Percentiles rank a stretch among this genome's conserved stretches.
Conservation (phyloP, 1,140 invertebrate species). For the Octopus sinensis region DNA sequence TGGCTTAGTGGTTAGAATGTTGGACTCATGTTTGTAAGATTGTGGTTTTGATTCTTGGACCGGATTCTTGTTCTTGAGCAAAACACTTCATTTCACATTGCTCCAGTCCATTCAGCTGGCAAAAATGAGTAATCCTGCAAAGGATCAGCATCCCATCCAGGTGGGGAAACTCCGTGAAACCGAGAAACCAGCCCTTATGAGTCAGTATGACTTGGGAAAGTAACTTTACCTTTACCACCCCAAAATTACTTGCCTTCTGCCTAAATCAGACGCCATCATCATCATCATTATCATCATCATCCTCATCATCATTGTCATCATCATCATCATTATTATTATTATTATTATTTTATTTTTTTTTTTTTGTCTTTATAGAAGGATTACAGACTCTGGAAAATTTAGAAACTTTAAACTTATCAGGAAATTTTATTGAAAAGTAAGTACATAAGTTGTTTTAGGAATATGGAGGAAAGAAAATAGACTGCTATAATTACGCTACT, state of each 20-base stretch:
- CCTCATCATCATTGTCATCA: not conserved
- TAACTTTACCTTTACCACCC: not conserved
- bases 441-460: not conserved
- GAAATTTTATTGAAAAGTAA: conserved; percentile 51
- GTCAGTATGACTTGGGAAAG: not conserved
- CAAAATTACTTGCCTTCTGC: not conserved
- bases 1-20: no score
- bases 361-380: conserved; percentile 39
- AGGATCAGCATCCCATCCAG: no score
- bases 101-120: no score
- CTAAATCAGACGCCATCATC: not conserved
- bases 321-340: not conserved
- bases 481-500: not conserved
- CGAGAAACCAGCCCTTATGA: no score
- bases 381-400: conserved; percentile 48
- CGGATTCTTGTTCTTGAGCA: no score
- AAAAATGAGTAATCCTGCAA: no score
- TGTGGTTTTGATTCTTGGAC: no score
- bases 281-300: not conserved
- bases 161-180: no score
- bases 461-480: not conserved
- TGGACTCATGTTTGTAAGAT: no score
- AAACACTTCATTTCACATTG: no score
- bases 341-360: not conserved
- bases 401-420: conserved; percentile 42